Percentiles rank a stretch among this genome's conserved stretches.
Evolutionary conservation across 2,113 vertebrate genomes (phyloP).

Genomic region (Elaphurus davidianus): DNA sequence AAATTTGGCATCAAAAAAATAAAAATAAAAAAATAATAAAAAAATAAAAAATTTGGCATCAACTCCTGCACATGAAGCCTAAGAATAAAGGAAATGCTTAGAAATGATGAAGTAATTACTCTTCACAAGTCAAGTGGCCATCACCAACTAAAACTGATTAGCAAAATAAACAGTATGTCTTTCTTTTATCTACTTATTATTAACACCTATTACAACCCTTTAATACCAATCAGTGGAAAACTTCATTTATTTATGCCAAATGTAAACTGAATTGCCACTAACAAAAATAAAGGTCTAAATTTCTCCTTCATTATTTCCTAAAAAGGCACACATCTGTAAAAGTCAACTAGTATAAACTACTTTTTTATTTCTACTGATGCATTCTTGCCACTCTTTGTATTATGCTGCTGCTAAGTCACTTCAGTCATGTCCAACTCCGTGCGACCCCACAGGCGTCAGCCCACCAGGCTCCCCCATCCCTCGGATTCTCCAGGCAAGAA

Average conservation of each 20-base stretch:
- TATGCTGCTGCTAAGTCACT: too few relatives aligned
- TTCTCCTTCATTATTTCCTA: background rate
- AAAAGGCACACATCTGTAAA: background rate
- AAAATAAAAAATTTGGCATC: background rate
- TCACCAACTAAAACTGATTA: background rate
- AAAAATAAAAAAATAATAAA: too few relatives aligned
- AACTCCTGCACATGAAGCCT: background rate
- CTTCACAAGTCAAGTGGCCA: background rate
- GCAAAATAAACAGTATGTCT: background rate
- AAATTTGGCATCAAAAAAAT: background rate
- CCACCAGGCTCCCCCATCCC: too few relatives aligned
- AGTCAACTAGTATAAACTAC: background rate
- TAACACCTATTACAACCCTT: background rate
- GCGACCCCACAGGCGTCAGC: too few relatives aligned
- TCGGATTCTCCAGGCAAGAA: too few relatives aligned
- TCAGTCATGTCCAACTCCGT: too few relatives aligned
- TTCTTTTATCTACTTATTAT: background rate
- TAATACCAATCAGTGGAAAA: background rate
- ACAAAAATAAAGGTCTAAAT: background rate
- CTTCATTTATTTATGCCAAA: conserved; percentile 9
- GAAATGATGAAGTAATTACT: conserved; percentile 9
- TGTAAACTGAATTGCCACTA: conserved; percentile 10
- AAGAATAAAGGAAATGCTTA: background rate
- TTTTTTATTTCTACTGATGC: background rate
- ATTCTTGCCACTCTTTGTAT: background rate